Conservation (phyloP, 2,113 vertebrate genomes). For the Gobio gobio region DNA sequence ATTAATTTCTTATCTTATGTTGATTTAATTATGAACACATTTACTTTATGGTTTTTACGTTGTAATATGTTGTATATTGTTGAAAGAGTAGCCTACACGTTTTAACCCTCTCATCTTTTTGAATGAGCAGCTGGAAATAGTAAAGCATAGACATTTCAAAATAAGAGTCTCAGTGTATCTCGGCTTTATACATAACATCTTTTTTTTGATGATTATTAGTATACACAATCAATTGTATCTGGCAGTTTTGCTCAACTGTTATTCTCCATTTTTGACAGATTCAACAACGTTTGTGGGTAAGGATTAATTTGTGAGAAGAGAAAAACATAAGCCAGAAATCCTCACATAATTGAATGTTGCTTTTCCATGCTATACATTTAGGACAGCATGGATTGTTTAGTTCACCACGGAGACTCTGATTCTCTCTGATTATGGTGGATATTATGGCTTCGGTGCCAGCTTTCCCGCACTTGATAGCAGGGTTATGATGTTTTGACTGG, state of each 20-base stretch:
- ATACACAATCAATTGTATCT: too few species aligned
- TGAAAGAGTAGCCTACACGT: too few species aligned
- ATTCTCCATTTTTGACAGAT: background rate
- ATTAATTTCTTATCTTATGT: too few species aligned
- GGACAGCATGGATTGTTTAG: background rate
- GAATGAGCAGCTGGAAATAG: too few species aligned
- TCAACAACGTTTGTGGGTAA: background rate
- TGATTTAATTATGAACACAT: too few species aligned
- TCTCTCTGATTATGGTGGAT: constrained; percentile 30
- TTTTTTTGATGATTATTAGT: too few species aligned
- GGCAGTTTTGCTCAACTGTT: background rate
- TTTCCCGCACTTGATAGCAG: constrained; percentile 27
- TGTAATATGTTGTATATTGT: too few species aligned
- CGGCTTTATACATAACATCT: too few species aligned
- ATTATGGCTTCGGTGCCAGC: constrained; percentile 14
- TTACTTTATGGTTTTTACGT: too few species aligned
- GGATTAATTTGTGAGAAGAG: background rate
- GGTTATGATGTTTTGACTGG: constrained; percentile 49
- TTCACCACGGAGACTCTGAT: background rate
- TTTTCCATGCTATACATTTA: constrained; percentile 2
- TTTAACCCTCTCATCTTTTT: too few species aligned
- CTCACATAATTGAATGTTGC: constrained; percentile 14
- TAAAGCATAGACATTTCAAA: too few species aligned
- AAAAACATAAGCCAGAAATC: background rate
- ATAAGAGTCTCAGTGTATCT: too few species aligned